A percentile compares a stretch with the other conserved stretches of the same genome.
Evolutionary conservation across 2,888 invertebrate species (phyloP).

Genomic region (Mesodorylaimus sp.): DNA sequence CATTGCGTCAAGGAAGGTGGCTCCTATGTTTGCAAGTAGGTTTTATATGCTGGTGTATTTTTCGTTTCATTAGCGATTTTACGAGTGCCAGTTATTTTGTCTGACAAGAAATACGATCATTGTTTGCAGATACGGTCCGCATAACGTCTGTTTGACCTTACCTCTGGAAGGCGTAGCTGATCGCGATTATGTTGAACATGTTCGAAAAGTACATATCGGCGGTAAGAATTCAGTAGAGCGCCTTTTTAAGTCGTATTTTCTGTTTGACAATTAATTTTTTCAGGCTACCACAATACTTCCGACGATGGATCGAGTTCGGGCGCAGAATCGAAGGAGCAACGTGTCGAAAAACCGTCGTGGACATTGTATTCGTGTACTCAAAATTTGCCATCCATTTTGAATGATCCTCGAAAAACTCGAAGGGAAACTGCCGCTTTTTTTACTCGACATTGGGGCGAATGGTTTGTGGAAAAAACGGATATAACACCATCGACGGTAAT

Average conservation of each 20-base stretch:
- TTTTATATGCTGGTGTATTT: background rate
- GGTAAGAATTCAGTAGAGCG: too few relatives aligned
- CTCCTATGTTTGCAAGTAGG: slow-evolving; percentile 48
- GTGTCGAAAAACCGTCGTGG: too few relatives aligned
- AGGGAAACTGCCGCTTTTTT: slow-evolving; percentile 79
- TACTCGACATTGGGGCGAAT: slow-evolving; percentile 91
- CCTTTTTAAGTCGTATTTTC: too few relatives aligned
- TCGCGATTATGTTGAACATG: slow-evolving; percentile 68
- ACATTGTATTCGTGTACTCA: too few relatives aligned
- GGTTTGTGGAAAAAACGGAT: slow-evolving; percentile 58
- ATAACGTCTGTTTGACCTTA: slow-evolving; percentile 62
- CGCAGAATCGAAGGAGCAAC: too few relatives aligned
- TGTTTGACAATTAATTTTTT: too few relatives aligned
- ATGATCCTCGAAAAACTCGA: slow-evolving; percentile 60
- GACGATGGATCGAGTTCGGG: too few relatives aligned
- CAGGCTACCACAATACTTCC: too few relatives aligned
- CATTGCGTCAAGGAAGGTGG: slow-evolving; percentile 69
- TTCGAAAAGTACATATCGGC: slow-evolving; percentile 44
- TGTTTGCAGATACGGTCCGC: slow-evolving; percentile 53
- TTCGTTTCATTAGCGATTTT: too few relatives aligned
- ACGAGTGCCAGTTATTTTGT: too few relatives aligned
- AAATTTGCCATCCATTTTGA: slow-evolving; percentile 81
- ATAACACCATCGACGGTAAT: slow-evolving; percentile 59
- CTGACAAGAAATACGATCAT: background rate
- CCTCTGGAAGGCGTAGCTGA: slow-evolving; percentile 75